phyloP scores from a whole-genome alignment of 2,113 vertebrate genomes.

The Lepisosteus oculatus region DNA sequence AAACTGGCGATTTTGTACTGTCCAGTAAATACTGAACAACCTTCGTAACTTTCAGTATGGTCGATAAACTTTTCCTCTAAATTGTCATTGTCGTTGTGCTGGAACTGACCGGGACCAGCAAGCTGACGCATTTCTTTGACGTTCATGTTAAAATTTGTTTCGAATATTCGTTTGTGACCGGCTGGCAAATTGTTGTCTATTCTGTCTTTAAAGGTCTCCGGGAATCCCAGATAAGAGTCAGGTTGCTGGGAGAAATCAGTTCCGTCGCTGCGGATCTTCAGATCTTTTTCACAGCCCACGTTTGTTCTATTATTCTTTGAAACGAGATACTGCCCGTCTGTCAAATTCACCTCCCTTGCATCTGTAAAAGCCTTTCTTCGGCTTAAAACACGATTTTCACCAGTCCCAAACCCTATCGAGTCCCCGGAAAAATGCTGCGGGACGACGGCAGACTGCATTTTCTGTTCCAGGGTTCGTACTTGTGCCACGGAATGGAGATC shows the following conservation, averaged over 20 bases:
- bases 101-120: neutral
- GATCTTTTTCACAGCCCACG: conserved; percentile 18
- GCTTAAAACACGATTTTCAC: conserved; percentile 27
- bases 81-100: conserved; percentile 6
- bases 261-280: conserved; percentile 17
- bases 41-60: conserved; percentile 50
- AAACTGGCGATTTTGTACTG: conserved; percentile 34
- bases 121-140: conserved; percentile 9
- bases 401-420: conserved; percentile 69
- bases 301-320: conserved; percentile 21
- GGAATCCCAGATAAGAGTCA: conserved; percentile 34
- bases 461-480: conserved; percentile 32
- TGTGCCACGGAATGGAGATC: conserved; percentile 21
- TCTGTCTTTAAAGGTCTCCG: conserved; percentile 19
- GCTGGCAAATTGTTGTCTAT: conserved; percentile 18
- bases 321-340: conserved; percentile 19
- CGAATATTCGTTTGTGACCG: conserved; percentile 30
- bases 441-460: conserved; percentile 42
- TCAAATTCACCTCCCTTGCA: conserved; percentile 2
- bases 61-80: conserved; percentile 50
- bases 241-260: conserved; percentile 21
- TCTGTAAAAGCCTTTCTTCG: conserved; percentile 16
- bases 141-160: conserved; percentile 22
- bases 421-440: conserved; percentile 56
- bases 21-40: conserved; percentile 30